phyloP scores from a whole-genome alignment of 2,113 vertebrate species.

The Lasiurus cinereus region DNA sequence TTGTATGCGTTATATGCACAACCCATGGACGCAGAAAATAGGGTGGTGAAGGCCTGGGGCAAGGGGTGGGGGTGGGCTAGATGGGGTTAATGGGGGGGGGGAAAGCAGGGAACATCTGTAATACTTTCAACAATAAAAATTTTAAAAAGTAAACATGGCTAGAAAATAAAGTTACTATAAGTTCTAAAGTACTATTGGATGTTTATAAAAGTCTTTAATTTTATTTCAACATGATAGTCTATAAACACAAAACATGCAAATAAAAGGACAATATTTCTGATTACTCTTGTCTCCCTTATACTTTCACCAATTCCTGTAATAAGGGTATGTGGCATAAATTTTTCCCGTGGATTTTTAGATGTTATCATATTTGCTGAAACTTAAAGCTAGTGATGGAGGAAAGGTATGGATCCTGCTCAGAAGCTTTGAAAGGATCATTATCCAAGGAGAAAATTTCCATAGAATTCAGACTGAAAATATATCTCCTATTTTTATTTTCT shows the following conservation, averaged over 20 bases:
- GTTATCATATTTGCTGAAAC: background rate
- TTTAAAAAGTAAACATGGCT: background rate
- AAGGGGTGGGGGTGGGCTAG: no score
- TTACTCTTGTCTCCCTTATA: background rate
- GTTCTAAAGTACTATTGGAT: background rate
- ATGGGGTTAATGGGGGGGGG: no score
- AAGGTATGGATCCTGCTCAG: background rate
- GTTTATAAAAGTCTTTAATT: slow-evolving; percentile 31
- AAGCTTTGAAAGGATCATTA: slow-evolving; percentile 36
- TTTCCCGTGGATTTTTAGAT: slow-evolving; percentile 8
- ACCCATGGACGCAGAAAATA: no score
- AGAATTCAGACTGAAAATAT: slow-evolving; percentile 42
- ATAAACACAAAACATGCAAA: background rate
- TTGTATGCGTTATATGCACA: no score
- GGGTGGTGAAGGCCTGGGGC: no score
- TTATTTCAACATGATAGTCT: slow-evolving; percentile 44
- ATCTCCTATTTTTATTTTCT: slow-evolving; percentile 1
- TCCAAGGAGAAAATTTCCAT: slow-evolving; percentile 1
- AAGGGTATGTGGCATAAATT: background rate
- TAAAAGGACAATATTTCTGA: background rate
- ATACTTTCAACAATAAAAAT: no score
- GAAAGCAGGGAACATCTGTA: no score
- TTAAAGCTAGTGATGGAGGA: background rate
- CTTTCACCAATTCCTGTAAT: background rate
- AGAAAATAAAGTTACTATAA: slow-evolving; percentile 41